phyloP scores from a whole-genome alignment of 2,113 vertebrate species.

The Heterochromis multidens region DNA sequence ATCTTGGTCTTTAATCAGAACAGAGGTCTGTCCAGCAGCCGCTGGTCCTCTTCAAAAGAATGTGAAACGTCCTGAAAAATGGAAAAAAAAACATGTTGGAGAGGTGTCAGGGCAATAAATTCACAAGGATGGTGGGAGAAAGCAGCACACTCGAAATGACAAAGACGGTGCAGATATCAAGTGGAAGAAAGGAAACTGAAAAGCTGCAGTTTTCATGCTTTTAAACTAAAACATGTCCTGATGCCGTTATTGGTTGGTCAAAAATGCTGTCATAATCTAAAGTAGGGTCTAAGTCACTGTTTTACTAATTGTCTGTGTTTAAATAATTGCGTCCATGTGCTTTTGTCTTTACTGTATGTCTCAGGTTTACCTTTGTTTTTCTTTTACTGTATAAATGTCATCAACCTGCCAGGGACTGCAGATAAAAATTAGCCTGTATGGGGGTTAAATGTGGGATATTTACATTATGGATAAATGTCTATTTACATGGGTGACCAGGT shows the following conservation, averaged over 20 bases:
- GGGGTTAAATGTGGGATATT: too few species aligned
- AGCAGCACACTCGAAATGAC: neutral
- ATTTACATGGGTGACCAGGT: neutral
- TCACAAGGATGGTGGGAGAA: neutral
- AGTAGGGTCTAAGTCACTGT: neutral
- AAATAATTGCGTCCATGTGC: neutral
- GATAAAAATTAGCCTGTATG: neutral
- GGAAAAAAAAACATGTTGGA: neutral
- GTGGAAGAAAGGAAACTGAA: neutral
- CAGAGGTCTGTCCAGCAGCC: neutral
- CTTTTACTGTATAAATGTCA: neutral
- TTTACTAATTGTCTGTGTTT: neutral
- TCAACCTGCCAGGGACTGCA: neutral
- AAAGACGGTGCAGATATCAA: neutral
- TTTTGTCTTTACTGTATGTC: neutral
- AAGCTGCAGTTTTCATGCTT: neutral
- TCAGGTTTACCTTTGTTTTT: neutral
- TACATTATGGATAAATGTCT: neutral
- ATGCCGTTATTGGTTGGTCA: neutral
- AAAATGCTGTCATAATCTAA: neutral
- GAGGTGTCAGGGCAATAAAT: neutral
- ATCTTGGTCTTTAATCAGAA: slow-evolving; percentile 48
- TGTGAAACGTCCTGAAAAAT: neutral
- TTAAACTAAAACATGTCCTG: neutral
- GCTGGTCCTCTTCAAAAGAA: neutral